Conservation (phyloP, 2,797 vertebrate genomes). For the Zalophus californianus region DNA sequence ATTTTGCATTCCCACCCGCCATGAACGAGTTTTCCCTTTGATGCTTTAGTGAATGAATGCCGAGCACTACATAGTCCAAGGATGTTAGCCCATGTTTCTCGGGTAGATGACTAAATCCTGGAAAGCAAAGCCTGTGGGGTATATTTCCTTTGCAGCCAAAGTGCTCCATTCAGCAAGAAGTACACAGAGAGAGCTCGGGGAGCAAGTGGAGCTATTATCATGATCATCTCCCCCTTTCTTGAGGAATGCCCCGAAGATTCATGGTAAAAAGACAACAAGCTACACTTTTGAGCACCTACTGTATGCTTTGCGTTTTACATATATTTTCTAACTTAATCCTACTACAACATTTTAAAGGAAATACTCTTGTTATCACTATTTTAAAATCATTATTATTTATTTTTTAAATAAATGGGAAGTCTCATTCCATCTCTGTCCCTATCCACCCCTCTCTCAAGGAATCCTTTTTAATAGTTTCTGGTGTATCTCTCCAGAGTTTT, state of each 20-base stretch:
- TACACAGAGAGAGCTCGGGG: neutral
- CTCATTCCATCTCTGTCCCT: neutral
- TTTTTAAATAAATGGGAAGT: neutral
- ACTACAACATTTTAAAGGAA: neutral
- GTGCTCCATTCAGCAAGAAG: neutral
- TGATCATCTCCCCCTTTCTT: neutral
- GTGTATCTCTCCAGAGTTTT: neutral
- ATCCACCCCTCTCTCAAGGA: neutral
- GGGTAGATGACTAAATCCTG: neutral
- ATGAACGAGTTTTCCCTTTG: neutral
- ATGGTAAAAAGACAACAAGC: neutral
- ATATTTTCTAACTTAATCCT: neutral
- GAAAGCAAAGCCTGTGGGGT: neutral
- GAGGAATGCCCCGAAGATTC: neutral
- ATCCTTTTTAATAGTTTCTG: neutral
- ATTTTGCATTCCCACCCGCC: neutral
- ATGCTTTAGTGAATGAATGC: neutral
- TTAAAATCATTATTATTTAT: neutral
- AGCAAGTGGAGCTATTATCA: neutral
- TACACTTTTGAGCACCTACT: neutral
- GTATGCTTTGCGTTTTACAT: neutral
- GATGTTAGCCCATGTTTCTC: neutral
- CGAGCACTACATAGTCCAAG: neutral
- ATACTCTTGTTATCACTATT: neutral
- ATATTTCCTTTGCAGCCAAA: neutral